Base-by-base conservation (phyloP, 2,888 invertebrate genomes). In the Heliconius sara region DNA sequence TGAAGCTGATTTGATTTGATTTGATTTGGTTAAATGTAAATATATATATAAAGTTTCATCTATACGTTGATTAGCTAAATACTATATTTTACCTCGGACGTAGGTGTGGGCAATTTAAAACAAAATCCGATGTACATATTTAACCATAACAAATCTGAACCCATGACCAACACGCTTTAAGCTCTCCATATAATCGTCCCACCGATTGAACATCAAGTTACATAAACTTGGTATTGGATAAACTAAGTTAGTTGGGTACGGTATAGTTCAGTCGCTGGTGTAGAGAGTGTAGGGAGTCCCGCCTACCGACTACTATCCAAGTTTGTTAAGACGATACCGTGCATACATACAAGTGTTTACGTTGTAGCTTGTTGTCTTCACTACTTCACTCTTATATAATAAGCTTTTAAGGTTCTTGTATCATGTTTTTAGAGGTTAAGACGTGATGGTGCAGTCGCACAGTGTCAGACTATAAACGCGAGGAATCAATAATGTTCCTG, bases 251-350 rank as follows among this genome's bases (percentile, higher is more conserved):
- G 27, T 27, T 27, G 27, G 34, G n/a, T 73, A 39, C 16, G 60
- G 73, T 60, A 39, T n/a, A 34, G 57, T 52, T 27, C 52, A 67
- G 67, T 10, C 22, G 16, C 10, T 25, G 2, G 57, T n/a, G 52
- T 57, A 27, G 30, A 22, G 22, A 30, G 57, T n/a, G 52, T 57
- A 27, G 30, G 30, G 22, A 30, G 47, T 13, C 68, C 57, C 57
- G 72, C 73, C 34, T n/a, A 25, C n/a, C 16, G 7, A 34, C 57
- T 43, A 73, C 72, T 66, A 57, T 16, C 77, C 60, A 9, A 65
- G 72, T 78, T 78, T 66, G 78, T 72, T 72, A 39, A 78, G 72
- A 66, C 43, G 78, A 57, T 67, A 73, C 73, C 52, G 60, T 9
- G 73, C 60, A 60, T 60, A 73, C 60, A 73, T 73, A 73, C 60